Base-by-base conservation (phyloP, 92 coral and sea anemone species). In the Chrysogorgia sp. region DNA sequence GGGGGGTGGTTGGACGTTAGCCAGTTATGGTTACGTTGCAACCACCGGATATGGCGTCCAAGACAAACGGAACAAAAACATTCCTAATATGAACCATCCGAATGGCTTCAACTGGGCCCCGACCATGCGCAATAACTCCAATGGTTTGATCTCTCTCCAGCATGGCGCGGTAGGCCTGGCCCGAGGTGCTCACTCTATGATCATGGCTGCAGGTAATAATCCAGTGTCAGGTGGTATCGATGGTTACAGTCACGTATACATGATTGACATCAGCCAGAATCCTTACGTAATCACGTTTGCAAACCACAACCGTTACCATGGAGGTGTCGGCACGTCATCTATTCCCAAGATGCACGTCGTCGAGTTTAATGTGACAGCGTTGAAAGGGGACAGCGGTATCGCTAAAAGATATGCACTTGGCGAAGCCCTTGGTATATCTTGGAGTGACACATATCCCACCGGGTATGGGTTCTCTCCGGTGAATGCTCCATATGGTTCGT, bases 121-220 rank as follows among this genome's bases (percentile, higher is more conserved):
- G 19, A 84, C 41, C 52, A 58, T 57, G 40, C 88, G 98, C 2
- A 81, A 48, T 10, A 80, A 91, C 15, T 75, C 80, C 26, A 83
- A 85, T 58, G 98, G 98, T 29, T 55, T 85, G 19, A 86, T 94
- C 57, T 77, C 86, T 43, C 88, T 93, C 5, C 77, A 85, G 0
- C 86, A 83, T 21, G 98, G 97, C 0, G 98, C 98, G 2, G 91
- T 93, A 14, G 75, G 82, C 71, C 81, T 91, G 88, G 97, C 91
- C 7, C 75, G 90, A 75, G 84, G 80, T 25, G 98, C 97, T 58
- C 60, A 47, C 33, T 84, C 82, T 68, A 91, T 93, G 98, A 87
- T 93, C 29, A 93, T 93, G 98, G 98, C 98, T 23, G 98, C 90
- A 24, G 97, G 98, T 17, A 88, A 84, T 79, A 91, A 93, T 82